phyloP scores from a whole-genome alignment of 2,888 invertebrate genomes.

The Beris morrisii region DNA sequence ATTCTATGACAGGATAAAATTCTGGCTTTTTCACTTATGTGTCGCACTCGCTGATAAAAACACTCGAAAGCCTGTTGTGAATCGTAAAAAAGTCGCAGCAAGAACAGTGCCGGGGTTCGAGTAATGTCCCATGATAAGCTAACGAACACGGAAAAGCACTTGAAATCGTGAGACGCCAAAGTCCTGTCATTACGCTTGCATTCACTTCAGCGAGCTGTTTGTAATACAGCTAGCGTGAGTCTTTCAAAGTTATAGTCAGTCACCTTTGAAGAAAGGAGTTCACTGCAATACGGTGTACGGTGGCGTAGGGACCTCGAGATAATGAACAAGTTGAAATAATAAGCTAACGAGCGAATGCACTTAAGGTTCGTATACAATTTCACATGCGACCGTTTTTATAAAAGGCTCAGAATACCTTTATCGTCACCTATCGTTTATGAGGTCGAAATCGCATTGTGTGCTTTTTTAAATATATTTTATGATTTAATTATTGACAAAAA shows the following conservation, averaged over 20 bases:
- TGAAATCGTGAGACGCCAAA: slow-evolving; percentile 28
- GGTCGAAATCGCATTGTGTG: slow-evolving; percentile 13
- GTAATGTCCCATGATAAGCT: slow-evolving; percentile 30
- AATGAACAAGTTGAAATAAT: slow-evolving; percentile 24
- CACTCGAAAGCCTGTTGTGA: slow-evolving; percentile 21
- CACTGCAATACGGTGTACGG: not conserved
- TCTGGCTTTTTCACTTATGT: too few relatives aligned
- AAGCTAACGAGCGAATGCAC: slow-evolving; percentile 31
- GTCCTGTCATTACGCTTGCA: slow-evolving; percentile 29
- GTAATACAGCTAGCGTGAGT: slow-evolving; percentile 4
- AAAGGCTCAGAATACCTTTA: slow-evolving; percentile 12
- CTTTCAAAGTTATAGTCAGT: slow-evolving; percentile 8
- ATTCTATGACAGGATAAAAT: too few relatives aligned
- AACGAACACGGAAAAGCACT: slow-evolving; percentile 33
- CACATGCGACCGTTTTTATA: slow-evolving; percentile 19
- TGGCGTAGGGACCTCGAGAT: not conserved
- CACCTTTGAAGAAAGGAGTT: too few relatives aligned
- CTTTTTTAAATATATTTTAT: slow-evolving; percentile 12
- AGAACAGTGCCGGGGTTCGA: slow-evolving; percentile 22
- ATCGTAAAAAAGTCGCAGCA: slow-evolving; percentile 15
- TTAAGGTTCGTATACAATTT: slow-evolving; percentile 14
- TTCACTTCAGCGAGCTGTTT: slow-evolving; percentile 18
- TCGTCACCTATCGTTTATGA: slow-evolving; percentile 9
- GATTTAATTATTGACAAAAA: not conserved
- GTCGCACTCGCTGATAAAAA: not conserved